A percentile compares a stretch with the other conserved stretches of the same genome.
These are phyloP conservation scores for Palythoa heliodiscus DNA, from an alignment of 92 coral and sea anemone genomes.

Conservation along the genomic window DNA sequence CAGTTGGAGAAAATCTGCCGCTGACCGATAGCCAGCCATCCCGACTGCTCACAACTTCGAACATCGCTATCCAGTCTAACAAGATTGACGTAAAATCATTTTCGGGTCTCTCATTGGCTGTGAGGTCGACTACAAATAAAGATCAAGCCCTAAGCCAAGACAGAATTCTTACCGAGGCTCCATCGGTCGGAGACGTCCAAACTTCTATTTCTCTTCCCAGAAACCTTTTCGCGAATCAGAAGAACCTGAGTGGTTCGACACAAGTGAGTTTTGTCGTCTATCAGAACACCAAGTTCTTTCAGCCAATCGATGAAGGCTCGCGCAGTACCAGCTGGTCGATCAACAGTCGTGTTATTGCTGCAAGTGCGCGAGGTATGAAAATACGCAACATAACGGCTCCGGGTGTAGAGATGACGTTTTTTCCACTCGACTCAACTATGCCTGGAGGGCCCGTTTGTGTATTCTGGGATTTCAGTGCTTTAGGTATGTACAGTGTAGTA, in stretches of 20 bases:
- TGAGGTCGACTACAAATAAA: slow-evolving; percentile 45
- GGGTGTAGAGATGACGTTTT: slow-evolving; percentile 57
- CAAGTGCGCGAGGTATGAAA: slow-evolving; percentile 55
- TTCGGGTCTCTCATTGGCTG: slow-evolving; percentile 66
- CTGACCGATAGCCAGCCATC: slow-evolving; percentile 50
- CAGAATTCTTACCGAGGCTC: slow-evolving; percentile 38
- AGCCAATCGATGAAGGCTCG: slow-evolving; percentile 56
- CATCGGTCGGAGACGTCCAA: slow-evolving; percentile 52
- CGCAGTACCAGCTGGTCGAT: slow-evolving; percentile 5
- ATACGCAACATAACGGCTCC: slow-evolving; percentile 54
- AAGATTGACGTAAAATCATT: slow-evolving; percentile 55
- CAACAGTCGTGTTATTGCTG: slow-evolving; percentile 61
- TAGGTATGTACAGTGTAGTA: slow-evolving; percentile 32
- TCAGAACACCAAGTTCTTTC: slow-evolving; percentile 78
- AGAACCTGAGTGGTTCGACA: slow-evolving; percentile 22
- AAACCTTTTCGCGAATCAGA: slow-evolving; percentile 50
- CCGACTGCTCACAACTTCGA: slow-evolving; percentile 55
- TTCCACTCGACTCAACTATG: slow-evolving; percentile 23
- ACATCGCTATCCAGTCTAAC: slow-evolving; percentile 68
- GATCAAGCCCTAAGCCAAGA: slow-evolving; percentile 28
- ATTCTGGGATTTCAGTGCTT: slow-evolving; percentile 62
- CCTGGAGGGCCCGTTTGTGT: slow-evolving; percentile 42
- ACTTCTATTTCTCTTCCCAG: slow-evolving; percentile 65
- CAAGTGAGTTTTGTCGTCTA: slow-evolving; percentile 75
- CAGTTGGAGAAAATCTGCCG: slow-evolving; percentile 70